A percentile compares a stretch with the other conserved stretches of the same genome.
Conservation (phyloP, 1,140 invertebrate genomes). For the Atta texana region DNA sequence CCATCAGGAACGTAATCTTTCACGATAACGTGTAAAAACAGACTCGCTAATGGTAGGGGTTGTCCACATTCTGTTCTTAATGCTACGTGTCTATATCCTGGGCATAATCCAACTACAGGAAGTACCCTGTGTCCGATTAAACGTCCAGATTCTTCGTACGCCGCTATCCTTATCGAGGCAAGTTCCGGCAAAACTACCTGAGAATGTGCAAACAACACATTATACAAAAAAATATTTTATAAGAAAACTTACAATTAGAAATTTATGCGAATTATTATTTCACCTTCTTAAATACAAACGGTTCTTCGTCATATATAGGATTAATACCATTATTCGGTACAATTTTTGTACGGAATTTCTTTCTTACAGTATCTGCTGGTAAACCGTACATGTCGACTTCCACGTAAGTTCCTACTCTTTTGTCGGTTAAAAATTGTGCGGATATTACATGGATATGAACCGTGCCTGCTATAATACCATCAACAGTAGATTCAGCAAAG, state of each 20-base stretch:
- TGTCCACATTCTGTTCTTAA: constrained; percentile 97
- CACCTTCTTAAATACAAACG: constrained; percentile 99
- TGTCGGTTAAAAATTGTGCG: constrained; percentile 98
- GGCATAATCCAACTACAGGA: constrained; percentile 97
- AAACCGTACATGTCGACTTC: constrained; percentile 99
- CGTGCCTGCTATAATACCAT: constrained; percentile 99
- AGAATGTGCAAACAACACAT: constrained; percentile 27
- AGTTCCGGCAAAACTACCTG: constrained; percentile 98
- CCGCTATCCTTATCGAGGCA: constrained; percentile 97
- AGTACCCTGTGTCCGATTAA: constrained; percentile 98
- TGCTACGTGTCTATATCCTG: constrained; percentile 96
- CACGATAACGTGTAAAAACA: constrained; percentile 97
- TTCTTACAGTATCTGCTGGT: constrained; percentile 98
- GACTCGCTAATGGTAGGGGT: constrained; percentile 94
- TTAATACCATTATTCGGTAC: constrained; percentile 98
- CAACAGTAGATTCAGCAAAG: constrained; percentile 99
- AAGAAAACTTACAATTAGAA: neutral
- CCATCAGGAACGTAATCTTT: constrained; percentile 99
- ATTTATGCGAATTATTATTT: constrained; percentile 28
- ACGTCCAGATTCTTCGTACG: constrained; percentile 98
- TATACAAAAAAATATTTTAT: neutral
- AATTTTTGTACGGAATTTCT: constrained; percentile 97
- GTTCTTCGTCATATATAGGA: constrained; percentile 98
- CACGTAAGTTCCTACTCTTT: constrained; percentile 98
- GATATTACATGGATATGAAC: constrained; percentile 96